Evolutionary conservation across 2,797 vertebrate species (phyloP).

Genomic region (Helostoma temminkii): DNA sequence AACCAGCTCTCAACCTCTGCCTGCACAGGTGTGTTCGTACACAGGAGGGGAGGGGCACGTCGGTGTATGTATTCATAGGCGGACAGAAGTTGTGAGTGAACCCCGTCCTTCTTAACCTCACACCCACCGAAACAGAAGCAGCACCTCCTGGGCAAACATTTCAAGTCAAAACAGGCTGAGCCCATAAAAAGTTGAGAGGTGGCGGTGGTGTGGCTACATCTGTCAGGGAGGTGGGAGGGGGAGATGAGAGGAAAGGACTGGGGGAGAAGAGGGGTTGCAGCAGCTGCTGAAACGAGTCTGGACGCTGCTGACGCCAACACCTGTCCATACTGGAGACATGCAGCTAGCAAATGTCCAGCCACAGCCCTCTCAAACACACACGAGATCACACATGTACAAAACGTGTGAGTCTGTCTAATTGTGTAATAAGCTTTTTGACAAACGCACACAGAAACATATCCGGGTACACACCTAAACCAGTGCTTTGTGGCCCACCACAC

Average conservation of each 20-base stretch:
- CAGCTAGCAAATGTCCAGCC: conserved; percentile 84
- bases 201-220: conserved; percentile 82
- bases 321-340: conserved; percentile 85
- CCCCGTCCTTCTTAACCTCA: conserved; percentile 27
- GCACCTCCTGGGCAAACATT: conserved; percentile 87
- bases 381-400: conserved; percentile 34
- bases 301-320: conserved; percentile 86
- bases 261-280: conserved; percentile 65
- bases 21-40: conserved; percentile 48
- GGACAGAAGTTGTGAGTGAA: conserved; percentile 29
- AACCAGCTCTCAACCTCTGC: conserved; percentile 23
- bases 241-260: conserved; percentile 55
- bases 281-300: conserved; percentile 86
- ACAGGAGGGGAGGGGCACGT: too few relatives aligned
- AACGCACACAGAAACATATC: conserved; percentile 32
- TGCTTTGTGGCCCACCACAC: conserved; percentile 67
- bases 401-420: conserved; percentile 15
- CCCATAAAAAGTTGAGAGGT: conserved; percentile 85
- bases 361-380: conserved; percentile 50
- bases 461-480: conserved; percentile 72
- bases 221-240: conserved; percentile 74
- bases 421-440: conserved; percentile 34
- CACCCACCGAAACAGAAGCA: conserved; percentile 62
- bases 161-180: conserved; percentile 86
- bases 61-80: conserved; percentile 41